A percentile compares a stretch with the other conserved stretches of the same genome.
phyloP scores from a whole-genome alignment of 2,113 vertebrate genomes.

The Genyomyrus donnyi region DNA sequence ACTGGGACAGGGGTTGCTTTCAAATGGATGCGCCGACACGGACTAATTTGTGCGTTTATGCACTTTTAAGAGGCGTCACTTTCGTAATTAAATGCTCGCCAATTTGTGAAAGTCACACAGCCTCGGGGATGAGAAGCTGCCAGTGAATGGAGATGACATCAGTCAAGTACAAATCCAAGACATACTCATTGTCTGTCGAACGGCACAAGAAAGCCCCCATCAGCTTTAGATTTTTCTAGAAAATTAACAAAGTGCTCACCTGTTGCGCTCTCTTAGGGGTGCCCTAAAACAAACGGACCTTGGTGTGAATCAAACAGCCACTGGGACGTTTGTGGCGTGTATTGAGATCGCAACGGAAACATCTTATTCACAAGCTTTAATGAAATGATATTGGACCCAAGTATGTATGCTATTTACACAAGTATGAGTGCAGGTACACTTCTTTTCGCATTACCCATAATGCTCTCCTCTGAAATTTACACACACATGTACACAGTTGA shows the following conservation, averaged over 20 bases:
- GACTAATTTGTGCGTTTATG: not conserved
- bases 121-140: not conserved
- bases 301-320: not conserved
- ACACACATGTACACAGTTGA: not conserved
- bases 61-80: not conserved
- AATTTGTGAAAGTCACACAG: not conserved
- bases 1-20: not conserved
- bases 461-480: not conserved
- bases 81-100: not conserved
- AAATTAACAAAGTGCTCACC: not conserved
- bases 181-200: not conserved
- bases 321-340: not conserved
- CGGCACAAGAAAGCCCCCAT: not conserved
- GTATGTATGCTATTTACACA: not conserved
- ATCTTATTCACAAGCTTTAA: not conserved
- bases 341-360: not conserved
- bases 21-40: not conserved
- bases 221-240: not conserved
- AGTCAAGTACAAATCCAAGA: not conserved
- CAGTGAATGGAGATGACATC: not conserved
- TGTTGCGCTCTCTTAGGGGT: not conserved
- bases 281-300: not conserved
- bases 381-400: not conserved
- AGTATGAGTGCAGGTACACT: not conserved
- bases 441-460: not conserved